These are phyloP conservation scores for Leucophenga montana DNA, from an alignment of 2,888 invertebrate genomes.

Conservation along the genomic window DNA sequence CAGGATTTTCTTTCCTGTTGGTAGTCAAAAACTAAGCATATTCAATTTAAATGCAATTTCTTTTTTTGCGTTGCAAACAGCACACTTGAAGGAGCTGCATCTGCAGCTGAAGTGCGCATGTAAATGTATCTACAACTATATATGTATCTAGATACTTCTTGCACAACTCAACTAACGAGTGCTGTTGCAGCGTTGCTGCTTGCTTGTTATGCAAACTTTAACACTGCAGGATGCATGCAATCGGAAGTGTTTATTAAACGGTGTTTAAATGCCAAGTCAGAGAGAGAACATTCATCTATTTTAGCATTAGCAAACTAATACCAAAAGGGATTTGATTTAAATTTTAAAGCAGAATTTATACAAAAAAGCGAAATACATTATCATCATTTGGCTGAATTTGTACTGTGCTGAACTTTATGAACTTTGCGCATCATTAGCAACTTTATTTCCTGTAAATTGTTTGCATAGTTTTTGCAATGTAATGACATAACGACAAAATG, in stretches of 20 bases:
- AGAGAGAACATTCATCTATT: background rate
- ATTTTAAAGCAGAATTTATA: too few species aligned
- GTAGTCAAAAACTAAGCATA: background rate
- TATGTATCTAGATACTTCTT: too few species aligned
- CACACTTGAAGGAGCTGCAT: too few species aligned
- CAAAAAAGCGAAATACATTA: background rate
- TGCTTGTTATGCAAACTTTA: background rate
- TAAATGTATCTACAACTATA: too few species aligned
- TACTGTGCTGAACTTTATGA: background rate
- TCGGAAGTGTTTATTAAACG: slow-evolving; percentile 12
- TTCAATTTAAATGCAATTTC: slow-evolving; percentile 16
- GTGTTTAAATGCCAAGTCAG: background rate
- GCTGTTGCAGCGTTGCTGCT: background rate
- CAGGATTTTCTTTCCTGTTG: background rate
- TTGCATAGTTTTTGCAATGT: slow-evolving; percentile 1
- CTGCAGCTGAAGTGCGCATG: too few species aligned
- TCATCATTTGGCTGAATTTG: slow-evolving; percentile 2
- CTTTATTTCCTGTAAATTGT: slow-evolving; percentile 14
- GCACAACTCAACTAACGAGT: too few species aligned
- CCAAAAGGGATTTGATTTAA: too few species aligned
- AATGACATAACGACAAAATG: slow-evolving; percentile 1
- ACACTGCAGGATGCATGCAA: slow-evolving; percentile 3
- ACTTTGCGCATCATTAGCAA: background rate
- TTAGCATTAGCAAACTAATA: background rate
- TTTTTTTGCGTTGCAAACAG: background rate